Evolutionary conservation across 2,888 invertebrate species (phyloP), one percentile per base, ranked within the genome.

Genomic region (Escarpia spicata): DNA sequence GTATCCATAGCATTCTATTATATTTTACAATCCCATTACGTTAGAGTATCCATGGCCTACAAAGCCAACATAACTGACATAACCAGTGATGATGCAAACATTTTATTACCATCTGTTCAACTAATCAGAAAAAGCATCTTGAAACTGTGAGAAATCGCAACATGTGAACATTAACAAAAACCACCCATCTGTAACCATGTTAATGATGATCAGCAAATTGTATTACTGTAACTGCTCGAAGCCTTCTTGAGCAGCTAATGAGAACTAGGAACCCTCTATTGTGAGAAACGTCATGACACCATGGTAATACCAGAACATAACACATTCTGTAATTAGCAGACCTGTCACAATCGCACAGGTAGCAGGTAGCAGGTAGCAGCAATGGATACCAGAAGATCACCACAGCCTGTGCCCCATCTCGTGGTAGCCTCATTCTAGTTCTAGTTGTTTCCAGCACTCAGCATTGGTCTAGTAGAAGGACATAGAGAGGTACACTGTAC

Each of bases 261-360:
- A 4, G 19, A 4, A 75, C 75, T 26, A 75, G 75, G 26, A 75
- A 75, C 26, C 75, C 19, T 26, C 19, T 26, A 75, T 75, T 75
- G n/a, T 75, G 75, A 75, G 75, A 15, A 75, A 75, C 75, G 19
- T 26, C 1, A 75, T 75, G 75, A 75, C 75, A 26, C 26, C 19
- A n/a, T 75, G 6, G 26, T 75, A 19, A 75, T 26, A 75, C 75
- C 19, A 26, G 1, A 26, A 75, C 75, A 75, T 75, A 75, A 75
- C n/a, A 75, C 75, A 15, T 75, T 75, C 75, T 26, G 75, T 75
- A 75, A 75, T 75, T 75, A 75, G 75, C 75, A 75, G 75, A 75
- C 75, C 2, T n/a, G n/a, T 75, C 26, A 75, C 6, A 6, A 75
- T 75, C 75, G 26, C 75, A 26, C 75, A 75, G 75, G 75, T 75